A percentile compares a stretch with the other conserved stretches of the same genome.
These are phyloP conservation scores for Pycnomerus fuliginosus DNA, from an alignment of 2,888 invertebrate genomes.

Conservation along the genomic window DNA sequence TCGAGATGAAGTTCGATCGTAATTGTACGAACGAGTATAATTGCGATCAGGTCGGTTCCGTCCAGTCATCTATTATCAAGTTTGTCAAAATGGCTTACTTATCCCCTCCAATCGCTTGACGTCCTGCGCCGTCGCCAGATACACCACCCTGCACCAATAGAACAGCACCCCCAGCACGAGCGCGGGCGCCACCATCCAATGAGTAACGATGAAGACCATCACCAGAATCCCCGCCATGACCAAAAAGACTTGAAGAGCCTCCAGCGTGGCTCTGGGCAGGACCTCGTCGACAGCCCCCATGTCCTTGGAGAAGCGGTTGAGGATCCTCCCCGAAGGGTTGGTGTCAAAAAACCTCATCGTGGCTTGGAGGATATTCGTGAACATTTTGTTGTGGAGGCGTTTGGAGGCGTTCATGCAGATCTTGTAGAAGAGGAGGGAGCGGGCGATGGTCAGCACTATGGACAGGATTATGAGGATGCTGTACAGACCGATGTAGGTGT, in stretches of 20 bases:
- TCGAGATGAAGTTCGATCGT: too few relatives aligned
- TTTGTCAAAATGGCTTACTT: constrained; percentile 44
- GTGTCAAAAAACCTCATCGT: constrained; percentile 83
- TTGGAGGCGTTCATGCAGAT: constrained; percentile 75
- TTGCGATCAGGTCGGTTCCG: too few relatives aligned
- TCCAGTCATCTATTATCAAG: too few relatives aligned
- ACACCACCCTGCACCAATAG: constrained; percentile 64
- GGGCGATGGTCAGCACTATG: constrained; percentile 61
- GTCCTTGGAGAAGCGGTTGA: constrained; percentile 85
- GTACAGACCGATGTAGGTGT: constrained; percentile 59
- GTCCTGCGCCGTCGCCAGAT: constrained; percentile 70
- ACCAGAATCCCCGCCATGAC: constrained; percentile 70
- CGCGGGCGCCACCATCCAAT: constrained; percentile 66
- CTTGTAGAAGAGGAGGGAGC: constrained; percentile 71
- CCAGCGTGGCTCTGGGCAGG: constrained; percentile 65
- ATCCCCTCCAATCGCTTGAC: constrained; percentile 65
- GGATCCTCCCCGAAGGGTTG: constrained; percentile 77
- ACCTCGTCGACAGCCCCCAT: constrained; percentile 77
- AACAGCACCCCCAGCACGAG: constrained; percentile 64
- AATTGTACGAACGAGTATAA: too few relatives aligned
- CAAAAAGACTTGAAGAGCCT: constrained; percentile 66
- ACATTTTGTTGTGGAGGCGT: constrained; percentile 76
- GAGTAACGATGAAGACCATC: constrained; percentile 71
- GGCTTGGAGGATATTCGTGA: constrained; percentile 69
- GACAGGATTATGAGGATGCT: constrained; percentile 59